A percentile compares a stretch with the other conserved stretches of the same genome.
Conservation (phyloP, 1,140 invertebrate genomes). For the Vanessa atalanta region DNA sequence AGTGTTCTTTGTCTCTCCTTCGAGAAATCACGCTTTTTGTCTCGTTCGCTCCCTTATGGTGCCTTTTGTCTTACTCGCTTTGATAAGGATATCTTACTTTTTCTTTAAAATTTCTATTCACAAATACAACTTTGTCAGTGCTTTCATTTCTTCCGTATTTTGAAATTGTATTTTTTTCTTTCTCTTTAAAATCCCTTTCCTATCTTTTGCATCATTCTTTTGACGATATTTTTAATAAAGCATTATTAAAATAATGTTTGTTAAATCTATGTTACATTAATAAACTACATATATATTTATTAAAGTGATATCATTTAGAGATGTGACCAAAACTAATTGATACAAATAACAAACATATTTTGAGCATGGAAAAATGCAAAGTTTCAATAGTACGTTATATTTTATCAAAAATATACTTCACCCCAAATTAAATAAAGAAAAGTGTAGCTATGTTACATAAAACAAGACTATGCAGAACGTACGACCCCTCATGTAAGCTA, state of each 20-base stretch:
- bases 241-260: not conserved
- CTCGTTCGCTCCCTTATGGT: slow-evolving; percentile 14
- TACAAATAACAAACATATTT: too few species aligned
- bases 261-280: too few species aligned
- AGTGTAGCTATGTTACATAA: slow-evolving; percentile 2
- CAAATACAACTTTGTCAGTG: not conserved
- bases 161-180: not conserved
- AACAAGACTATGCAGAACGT: slow-evolving; percentile 14
- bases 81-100: slow-evolving; percentile 14
- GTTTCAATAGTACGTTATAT: too few species aligned
- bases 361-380: too few species aligned
- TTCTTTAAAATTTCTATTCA: slow-evolving; percentile 17
- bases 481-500: slow-evolving; percentile 18
- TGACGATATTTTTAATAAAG: not conserved
- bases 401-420: not conserved
- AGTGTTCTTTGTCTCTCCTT: slow-evolving; percentile 41
- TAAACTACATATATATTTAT: too few species aligned
- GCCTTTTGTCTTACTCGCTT: slow-evolving; percentile 19
- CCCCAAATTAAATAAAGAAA: slow-evolving; percentile 3
- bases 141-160: not conserved
- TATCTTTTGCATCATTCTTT: not conserved
- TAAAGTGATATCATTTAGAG: too few species aligned
- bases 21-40: slow-evolving; percentile 30
- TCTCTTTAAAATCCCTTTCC: slow-evolving; percentile 1
- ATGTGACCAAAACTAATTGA: too few species aligned